Evolutionary conservation across 2,888 invertebrate species (phyloP), one percentile per base, ranked within the genome.

Genomic region (Drosophila nigritarsus): DNA sequence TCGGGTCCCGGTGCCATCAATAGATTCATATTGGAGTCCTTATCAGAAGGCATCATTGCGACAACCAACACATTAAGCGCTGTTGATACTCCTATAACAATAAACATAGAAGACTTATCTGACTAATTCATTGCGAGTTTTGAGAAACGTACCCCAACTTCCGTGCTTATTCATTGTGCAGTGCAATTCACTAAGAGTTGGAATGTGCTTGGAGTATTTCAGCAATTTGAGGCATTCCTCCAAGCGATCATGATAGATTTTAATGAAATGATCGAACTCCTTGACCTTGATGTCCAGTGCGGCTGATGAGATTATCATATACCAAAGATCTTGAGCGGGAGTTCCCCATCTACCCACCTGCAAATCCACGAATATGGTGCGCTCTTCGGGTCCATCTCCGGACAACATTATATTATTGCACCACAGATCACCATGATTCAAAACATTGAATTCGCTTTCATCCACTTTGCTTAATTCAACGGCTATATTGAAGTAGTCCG

Each of bases 371-470:
- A 92, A 80, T 0, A 86, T 51, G 1, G 89, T 75, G 11, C 91
- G 85, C 29, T 78, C 66, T 8, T 89, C 71, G 24, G 72, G 58
- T 0, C 85, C 90, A 7, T 73, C 65, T 0, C 78, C 80, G 1
- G 73, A 74, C 59, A 92, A 91, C 92, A 92, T 92, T 0, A 92
- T 87, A 50, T 92, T 92, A 59, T 92, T 92, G 18, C 82, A 73
- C 92, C 92, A 92, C 2, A 82, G 71, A 65, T 92, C 92, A 0
- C 92, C 92, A 67, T 92, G 92, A 75, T 92, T 92, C 0, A 92
- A 66, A 4, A 89, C 89, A 75, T 89, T 90, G 15, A 92, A 91
- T n/a, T 83, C 90, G 9, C 54, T 67, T 1, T 89, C 83, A 24
- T 89, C 77, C 1, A 72, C 62, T 2, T 29, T 4, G 42, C 78